Evolutionary conservation across 1,140 invertebrate genomes (phyloP), one percentile per base, ranked within the genome.

Genomic region (Drosophila equinoxialis): DNA sequence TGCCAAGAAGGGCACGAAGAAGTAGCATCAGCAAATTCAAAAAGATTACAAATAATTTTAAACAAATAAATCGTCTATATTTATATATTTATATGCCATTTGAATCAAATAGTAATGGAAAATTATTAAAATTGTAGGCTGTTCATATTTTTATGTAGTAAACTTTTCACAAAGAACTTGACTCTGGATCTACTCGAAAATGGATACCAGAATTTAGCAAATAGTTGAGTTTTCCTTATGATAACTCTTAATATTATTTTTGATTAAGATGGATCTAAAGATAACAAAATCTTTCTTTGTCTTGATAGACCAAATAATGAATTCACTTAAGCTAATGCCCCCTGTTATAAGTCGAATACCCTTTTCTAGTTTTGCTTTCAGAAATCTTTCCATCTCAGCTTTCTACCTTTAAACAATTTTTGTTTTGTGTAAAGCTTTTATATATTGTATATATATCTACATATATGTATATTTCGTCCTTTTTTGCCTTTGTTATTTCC

Each of bases 1-100:
- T 7, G 98, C 99, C 81, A 96, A 96, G 79, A 96, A 96, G 93
- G 94, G 75, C 37, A 76, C 67, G 2, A 51, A 65, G 58, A 81
- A 86, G 65, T 84, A 83, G 65, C 41, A 2, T 1, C 10, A 37
- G 26, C 23, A 11, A 13, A 66, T 20, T 14, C 6, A 17, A 17
- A n/a, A 20, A 23, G 10, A 51, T 4, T 51, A 8, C 2, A 48
- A 20, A 48, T 3, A 11, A 51, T 17, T 48, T 48, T 8, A 1
- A 51, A 51, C 11, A 14, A 51, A 51, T 51, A 23, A 51, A 51
- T 2, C 30, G 30, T 20, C 20, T 48, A 51, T 51, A 37, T 37
- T 10, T 37, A 37, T 37, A 37, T 6, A 30, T 30, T 17, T 0
- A 17, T 17, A 17, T 17, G 17, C 17, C 17, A 17, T 17, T 30